Percentiles rank a stretch among this genome's conserved stretches.
phyloP scores from a whole-genome alignment of 1,140 invertebrate genomes.

The Oryctes rhinoceros region DNA sequence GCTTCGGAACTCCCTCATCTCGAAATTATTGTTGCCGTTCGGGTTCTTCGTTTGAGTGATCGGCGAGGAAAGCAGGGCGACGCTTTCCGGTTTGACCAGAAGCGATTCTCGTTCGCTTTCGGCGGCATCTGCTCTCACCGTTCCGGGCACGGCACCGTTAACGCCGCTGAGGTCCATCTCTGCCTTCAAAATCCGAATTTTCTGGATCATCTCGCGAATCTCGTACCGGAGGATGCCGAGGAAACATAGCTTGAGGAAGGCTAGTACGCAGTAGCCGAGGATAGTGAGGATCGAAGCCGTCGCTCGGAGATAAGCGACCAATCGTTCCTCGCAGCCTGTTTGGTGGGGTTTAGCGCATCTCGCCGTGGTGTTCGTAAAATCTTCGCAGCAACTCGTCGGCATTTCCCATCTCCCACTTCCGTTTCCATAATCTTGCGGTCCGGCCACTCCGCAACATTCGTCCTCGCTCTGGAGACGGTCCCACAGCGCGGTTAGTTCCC shows the following conservation, averaged over 20 bases:
- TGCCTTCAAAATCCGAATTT: constrained; percentile 74
- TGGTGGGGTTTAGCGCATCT: constrained; percentile 48
- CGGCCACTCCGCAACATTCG: constrained; percentile 78
- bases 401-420: constrained; percentile 50
- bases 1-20: constrained; percentile 70
- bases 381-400: constrained; percentile 57
- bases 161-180: constrained; percentile 62
- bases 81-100: constrained; percentile 61
- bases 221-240: constrained; percentile 86
- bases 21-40: constrained; percentile 81
- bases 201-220: constrained; percentile 90
- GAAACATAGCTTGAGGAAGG: constrained; percentile 90
- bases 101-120: constrained; percentile 67
- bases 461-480: constrained; percentile 79
- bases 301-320: constrained; percentile 77
- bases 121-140: constrained; percentile 61
- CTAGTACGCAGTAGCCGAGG: constrained; percentile 87
- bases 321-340: constrained; percentile 73
- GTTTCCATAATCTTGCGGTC: constrained; percentile 50
- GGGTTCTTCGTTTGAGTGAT: constrained; percentile 67
- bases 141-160: constrained; percentile 61
- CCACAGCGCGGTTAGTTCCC: constrained; percentile 80
- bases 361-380: constrained; percentile 46
- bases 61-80: constrained; percentile 59
- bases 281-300: constrained; percentile 85